Evolutionary conservation across 1,140 invertebrate species (phyloP).

Genomic region (Homalodisca vitripennis): DNA sequence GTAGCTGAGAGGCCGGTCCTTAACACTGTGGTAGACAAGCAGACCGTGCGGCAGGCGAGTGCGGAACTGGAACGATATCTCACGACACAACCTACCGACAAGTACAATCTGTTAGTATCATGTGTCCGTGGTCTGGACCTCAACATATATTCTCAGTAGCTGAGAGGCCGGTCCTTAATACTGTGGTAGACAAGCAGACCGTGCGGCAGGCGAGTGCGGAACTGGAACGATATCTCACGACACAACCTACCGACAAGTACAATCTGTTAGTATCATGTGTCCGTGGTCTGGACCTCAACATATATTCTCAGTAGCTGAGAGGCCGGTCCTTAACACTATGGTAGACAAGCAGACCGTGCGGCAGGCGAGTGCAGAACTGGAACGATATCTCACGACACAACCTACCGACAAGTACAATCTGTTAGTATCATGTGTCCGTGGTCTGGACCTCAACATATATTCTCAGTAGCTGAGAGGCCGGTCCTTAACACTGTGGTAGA

Average conservation of each 20-base stretch:
- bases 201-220: conserved; percentile 81
- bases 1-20: conserved; percentile 67
- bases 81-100: conserved; percentile 67
- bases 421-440: no score
- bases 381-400: no score
- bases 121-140: conserved; percentile 83
- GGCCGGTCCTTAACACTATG: conserved; percentile 83
- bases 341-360: conserved; percentile 82
- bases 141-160: conserved; percentile 54
- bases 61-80: conserved; percentile 85
- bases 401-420: no score
- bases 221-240: conserved; percentile 83
- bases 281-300: conserved; percentile 79
- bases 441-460: no score
- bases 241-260: conserved; percentile 61
- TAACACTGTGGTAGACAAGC: conserved; percentile 84
- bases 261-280: conserved; percentile 71
- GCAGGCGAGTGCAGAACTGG: conserved; percentile 80
- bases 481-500: conserved; percentile 87
- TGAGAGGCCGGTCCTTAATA: conserved; percentile 74
- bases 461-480: no score
- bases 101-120: conserved; percentile 62
- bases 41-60: conserved; percentile 83
- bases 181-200: conserved; percentile 86
- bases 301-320: conserved; percentile 47